Evolutionary conservation across 2,113 vertebrate species (phyloP).

Genomic region (Rhombomys opimus): DNA sequence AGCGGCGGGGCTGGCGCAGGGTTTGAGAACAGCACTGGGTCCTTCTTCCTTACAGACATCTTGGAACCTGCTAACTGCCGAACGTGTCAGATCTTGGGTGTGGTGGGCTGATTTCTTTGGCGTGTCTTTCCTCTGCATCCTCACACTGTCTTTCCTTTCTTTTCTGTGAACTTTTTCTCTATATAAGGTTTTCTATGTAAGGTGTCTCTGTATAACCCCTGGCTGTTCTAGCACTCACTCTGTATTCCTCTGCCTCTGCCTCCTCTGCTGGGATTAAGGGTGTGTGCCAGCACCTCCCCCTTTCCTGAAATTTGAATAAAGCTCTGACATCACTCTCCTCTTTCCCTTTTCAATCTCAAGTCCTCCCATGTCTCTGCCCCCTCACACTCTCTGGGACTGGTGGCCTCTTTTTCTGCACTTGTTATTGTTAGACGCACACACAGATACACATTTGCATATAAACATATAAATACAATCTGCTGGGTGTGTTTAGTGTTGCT

Average conservation of each 20-base stretch:
- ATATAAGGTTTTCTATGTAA: not conserved
- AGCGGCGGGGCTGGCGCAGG: not conserved
- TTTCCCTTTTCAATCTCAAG: not conserved
- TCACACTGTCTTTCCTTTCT: not conserved
- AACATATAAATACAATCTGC: not conserved
- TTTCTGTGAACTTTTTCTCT: not conserved
- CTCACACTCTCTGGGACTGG: not conserved
- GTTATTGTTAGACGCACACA: not conserved
- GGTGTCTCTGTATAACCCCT: not conserved
- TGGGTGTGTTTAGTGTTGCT: not conserved
- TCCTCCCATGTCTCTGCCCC: not conserved
- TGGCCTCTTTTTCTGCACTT: not conserved
- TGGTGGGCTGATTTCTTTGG: not conserved
- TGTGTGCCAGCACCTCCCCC: not conserved
- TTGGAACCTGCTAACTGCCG: not conserved
- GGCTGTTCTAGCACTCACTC: too few species aligned
- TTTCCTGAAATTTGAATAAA: not conserved
- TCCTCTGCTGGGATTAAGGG: not conserved
- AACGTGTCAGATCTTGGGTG: not conserved
- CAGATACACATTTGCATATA: not conserved
- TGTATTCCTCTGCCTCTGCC: not conserved
- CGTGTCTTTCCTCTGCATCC: not conserved
- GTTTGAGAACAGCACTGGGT: not conserved
- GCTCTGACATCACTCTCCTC: not conserved
- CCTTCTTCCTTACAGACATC: not conserved